Evolutionary conservation across 2,888 invertebrate genomes (phyloP).

Genomic region (Hedya salicella): DNA sequence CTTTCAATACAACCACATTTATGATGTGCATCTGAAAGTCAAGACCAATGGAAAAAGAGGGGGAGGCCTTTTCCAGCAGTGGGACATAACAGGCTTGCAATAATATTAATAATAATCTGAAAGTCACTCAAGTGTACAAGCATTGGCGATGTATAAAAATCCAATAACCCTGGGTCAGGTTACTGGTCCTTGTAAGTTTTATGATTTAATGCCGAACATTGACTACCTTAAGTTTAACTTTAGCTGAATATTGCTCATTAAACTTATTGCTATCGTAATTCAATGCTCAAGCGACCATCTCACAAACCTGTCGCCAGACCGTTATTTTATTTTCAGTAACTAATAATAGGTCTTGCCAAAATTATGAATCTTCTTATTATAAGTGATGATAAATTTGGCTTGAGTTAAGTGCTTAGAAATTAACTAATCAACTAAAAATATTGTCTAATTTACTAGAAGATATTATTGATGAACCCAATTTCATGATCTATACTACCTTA

Average conservation of each 20-base stretch:
- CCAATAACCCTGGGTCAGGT: too few species aligned
- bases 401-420: conserved; percentile 36
- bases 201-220: not conserved
- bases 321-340: not conserved
- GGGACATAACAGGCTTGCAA: too few species aligned
- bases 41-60: too few species aligned
- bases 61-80: too few species aligned
- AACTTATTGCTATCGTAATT: not conserved
- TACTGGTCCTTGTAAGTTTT: conserved; percentile 4
- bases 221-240: conserved; percentile 2
- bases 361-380: conserved; percentile 13
- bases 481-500: conserved; percentile 1
- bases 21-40: too few species aligned
- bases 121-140: too few species aligned
- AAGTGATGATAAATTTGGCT: conserved; percentile 47
- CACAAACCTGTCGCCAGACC: not conserved
- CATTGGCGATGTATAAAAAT: too few species aligned
- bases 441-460: not conserved
- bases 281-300: conserved; percentile 11
- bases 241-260: conserved; percentile 38
- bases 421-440: not conserved
- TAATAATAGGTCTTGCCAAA: conserved; percentile 29
- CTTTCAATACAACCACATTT: too few species aligned
- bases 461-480: not conserved
- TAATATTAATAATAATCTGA: too few species aligned